Percentiles rank a stretch among this genome's conserved stretches.
Evolutionary conservation across 2,113 vertebrate genomes (phyloP).

Genomic region (Amblyopsis rosae): DNA sequence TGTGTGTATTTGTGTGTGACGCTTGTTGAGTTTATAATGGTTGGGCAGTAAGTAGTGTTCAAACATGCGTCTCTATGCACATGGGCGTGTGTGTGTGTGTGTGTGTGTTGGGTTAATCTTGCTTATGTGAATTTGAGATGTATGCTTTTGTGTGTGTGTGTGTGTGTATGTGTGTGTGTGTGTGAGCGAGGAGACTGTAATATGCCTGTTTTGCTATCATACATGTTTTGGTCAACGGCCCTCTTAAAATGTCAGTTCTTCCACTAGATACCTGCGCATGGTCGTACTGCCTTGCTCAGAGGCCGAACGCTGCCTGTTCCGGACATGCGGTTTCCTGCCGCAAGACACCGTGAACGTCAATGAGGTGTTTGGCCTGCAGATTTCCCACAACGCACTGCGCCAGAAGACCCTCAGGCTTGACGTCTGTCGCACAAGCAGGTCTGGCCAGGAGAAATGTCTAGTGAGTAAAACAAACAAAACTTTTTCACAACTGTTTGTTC

Average conservation of each 20-base stretch:
- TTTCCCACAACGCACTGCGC: conserved; percentile 83
- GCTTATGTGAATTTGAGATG: no score
- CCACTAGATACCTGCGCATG: conserved; percentile 83
- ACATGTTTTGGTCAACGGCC: no score
- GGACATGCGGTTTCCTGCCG: conserved; percentile 77
- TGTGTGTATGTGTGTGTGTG: background rate
- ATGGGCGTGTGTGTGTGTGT: background rate
- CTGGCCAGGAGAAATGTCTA: conserved; percentile 87
- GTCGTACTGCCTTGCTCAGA: conserved; percentile 89
- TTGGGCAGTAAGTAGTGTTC: background rate
- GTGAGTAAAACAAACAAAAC: conserved; percentile 67
- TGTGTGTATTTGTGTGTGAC: background rate
- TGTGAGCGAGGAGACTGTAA: background rate
- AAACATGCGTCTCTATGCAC: background rate
- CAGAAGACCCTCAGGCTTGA: conserved; percentile 94
- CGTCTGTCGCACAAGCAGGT: conserved; percentile 81
- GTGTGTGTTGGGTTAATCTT: background rate
- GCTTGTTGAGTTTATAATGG: no score
- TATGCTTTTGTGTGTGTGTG: background rate
- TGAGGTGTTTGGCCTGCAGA: conserved; percentile 87
- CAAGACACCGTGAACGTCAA: conserved; percentile 81
- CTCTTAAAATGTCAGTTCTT: background rate
- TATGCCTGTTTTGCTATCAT: no score
- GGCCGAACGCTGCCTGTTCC: conserved; percentile 88
- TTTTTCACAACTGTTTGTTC: background rate